Percentiles rank a stretch among this genome's conserved stretches.
phyloP scores from a whole-genome alignment of 2,113 vertebrate species.

The Albula goreensis region DNA sequence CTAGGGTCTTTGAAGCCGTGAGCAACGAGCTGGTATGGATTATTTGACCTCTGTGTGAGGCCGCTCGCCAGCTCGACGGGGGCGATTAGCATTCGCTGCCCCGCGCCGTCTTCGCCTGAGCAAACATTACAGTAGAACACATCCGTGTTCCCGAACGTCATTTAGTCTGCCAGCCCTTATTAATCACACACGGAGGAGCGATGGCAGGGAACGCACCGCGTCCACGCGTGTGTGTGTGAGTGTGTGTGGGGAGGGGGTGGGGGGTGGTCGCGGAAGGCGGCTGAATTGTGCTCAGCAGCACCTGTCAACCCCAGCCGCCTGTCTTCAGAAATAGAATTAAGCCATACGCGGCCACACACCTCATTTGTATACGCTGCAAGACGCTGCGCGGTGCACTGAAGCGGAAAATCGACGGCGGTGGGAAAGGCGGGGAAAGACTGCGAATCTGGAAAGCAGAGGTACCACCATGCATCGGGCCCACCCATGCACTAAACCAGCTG shows the following conservation, averaged over 20 bases:
- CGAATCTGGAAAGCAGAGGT: too few species aligned
- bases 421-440: too few species aligned
- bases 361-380: too few species aligned
- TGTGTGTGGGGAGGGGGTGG: neutral
- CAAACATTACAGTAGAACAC: slow-evolving; percentile 29
- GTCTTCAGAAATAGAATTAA: neutral
- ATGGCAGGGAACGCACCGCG: neutral
- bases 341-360: neutral
- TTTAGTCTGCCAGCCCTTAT: neutral
- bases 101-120: neutral
- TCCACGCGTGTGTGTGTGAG: neutral
- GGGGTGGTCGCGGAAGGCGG: neutral
- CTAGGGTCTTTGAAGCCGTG: neutral
- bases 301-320: neutral
- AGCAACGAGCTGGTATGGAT: neutral
- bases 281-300: neutral
- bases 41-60: slow-evolving; percentile 2
- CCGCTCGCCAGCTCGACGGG: neutral
- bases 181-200: neutral
- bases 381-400: neutral
- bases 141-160: slow-evolving; percentile 8
- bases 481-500: too few species aligned
- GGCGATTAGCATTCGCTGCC: neutral
- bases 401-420: neutral
- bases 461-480: too few species aligned